Evolutionary conservation across 2,113 vertebrate species (phyloP), one percentile per base, ranked within the genome.

Genomic region (Oostethus manadensis): DNA sequence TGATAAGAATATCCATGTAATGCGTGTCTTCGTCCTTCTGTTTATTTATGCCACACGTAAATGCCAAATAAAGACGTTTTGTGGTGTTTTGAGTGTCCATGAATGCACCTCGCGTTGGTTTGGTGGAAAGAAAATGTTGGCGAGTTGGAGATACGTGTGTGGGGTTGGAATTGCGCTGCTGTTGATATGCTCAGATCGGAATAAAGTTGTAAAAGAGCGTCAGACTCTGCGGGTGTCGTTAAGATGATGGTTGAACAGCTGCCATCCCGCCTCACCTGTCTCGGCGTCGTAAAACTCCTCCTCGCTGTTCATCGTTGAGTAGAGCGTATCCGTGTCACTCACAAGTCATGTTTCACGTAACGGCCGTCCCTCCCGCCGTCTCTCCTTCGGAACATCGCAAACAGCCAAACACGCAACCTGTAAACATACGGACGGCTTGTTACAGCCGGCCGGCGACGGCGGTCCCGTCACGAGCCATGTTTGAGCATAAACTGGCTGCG

Each of bases 231-330:
- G 53, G 38, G 8, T 7, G 33, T 20, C 18, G 21, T 29, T 15
- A 42, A 11, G 3, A 42, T 21, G 13, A 55, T 42, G 38, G 11
- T 11, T 20, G 6, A 35, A 55, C 53, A 55, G 53, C 53, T 15
- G 53, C 40, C 18, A 17, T 15, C 3, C 15, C 7, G 0, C 10
- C 81, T 90, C 81, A 96, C 96, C 96, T 80, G 96, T 94, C 79
- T 97, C 93, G 54, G 96, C 96, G 83, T 99, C 96, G 86, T 93
- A 99, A 83, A 98, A 99, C 76, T 99, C 95, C 53, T 98, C 96
- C 70, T 98, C 96, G 72, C 93, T 94, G 87, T 94, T 95, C 96
- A 99, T 99, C 47, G 60, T n/a, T 89, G 86, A 83, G 81, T 76
- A 71, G 62, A 73, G 48, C 51, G 66, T 71, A 70, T 66, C 72